Evolutionary conservation across 2,888 invertebrate species (phyloP).

Genomic region (Vesta saturnalis): DNA sequence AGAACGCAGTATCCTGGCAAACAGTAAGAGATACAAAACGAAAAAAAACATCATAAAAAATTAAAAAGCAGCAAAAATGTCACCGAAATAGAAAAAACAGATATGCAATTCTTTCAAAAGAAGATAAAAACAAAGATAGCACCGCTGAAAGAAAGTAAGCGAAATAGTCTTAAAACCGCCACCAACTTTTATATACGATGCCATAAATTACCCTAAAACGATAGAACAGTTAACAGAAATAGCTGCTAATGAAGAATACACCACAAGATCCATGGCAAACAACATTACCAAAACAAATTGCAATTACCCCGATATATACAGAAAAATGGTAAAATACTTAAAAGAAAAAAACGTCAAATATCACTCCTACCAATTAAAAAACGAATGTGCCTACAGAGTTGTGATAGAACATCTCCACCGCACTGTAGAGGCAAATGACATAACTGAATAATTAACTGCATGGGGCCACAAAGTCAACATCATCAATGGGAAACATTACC

Average conservation of each 20-base stretch:
- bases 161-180: background rate
- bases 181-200: too few species aligned
- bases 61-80: background rate
- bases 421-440: background rate
- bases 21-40: too few species aligned
- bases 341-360: too few species aligned
- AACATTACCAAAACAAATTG: too few species aligned
- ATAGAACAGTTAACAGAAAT: background rate
- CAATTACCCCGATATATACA: background rate
- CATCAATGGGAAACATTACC: background rate
- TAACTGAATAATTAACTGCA: background rate
- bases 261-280: too few species aligned
- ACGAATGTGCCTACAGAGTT: too few species aligned
- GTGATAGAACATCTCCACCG: too few species aligned
- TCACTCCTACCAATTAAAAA: too few species aligned
- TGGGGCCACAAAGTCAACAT: background rate
- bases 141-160: background rate
- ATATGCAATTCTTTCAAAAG: too few species aligned
- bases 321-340: too few species aligned
- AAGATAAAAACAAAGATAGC: too few species aligned
- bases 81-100: background rate
- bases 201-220: background rate
- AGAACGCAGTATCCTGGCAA: background rate
- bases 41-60: background rate
- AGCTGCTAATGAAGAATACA: too few species aligned